Conservation (phyloP, 2,797 vertebrate species). For the Sebastes iracundus region DNA sequence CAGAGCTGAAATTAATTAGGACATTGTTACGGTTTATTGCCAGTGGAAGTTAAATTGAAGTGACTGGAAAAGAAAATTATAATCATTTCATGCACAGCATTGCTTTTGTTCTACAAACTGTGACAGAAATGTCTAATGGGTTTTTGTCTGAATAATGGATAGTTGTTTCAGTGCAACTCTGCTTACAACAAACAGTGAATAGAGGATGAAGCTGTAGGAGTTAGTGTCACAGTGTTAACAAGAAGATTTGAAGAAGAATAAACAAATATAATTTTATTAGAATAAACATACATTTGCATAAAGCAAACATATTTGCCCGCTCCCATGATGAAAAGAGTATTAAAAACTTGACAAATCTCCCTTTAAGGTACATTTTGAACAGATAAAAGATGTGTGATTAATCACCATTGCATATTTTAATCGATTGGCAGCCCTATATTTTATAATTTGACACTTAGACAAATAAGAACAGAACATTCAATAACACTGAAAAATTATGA, state of each 20-base stretch:
- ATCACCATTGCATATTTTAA: too few species aligned
- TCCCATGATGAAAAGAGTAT: too few species aligned
- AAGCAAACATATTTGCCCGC: too few species aligned
- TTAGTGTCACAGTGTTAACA: neutral
- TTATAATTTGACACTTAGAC: neutral
- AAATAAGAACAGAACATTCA: neutral
- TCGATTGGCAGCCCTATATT: neutral
- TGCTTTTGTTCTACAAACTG: constrained; percentile 53
- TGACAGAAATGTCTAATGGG: constrained; percentile 50
- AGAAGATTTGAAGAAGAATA: constrained; percentile 3
- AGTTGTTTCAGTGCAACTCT: constrained; percentile 25
- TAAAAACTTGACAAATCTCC: too few species aligned
- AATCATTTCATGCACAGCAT: constrained; percentile 49
- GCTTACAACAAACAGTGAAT: constrained; percentile 13
- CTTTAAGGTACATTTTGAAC: too few species aligned
- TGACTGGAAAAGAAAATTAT: constrained; percentile 46
- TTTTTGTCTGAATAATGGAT: constrained; percentile 47
- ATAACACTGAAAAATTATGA: neutral
- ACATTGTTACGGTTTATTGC: constrained; percentile 63
- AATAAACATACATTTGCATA: too few species aligned
- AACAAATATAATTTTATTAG: neutral
- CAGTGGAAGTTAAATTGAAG: constrained; percentile 57
- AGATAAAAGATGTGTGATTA: too few species aligned
- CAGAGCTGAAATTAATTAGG: constrained; percentile 64
- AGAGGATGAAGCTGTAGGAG: constrained; percentile 13